Evolutionary conservation across 2,888 invertebrate genomes (phyloP).

Genomic region (Cremastinae sp.): DNA sequence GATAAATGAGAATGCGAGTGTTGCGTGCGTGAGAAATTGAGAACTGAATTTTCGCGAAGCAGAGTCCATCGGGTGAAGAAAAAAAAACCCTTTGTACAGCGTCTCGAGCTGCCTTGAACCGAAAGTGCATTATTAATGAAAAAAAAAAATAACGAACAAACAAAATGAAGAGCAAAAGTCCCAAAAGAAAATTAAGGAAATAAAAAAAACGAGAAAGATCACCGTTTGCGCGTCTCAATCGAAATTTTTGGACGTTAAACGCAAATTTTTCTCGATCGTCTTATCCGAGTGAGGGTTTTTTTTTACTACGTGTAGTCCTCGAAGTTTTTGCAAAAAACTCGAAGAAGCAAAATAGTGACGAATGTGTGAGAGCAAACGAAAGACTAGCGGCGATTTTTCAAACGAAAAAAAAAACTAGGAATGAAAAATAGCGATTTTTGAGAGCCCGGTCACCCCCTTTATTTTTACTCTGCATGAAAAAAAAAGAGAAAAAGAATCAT

Average conservation of each 20-base stretch:
- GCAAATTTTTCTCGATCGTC: conserved; percentile 63
- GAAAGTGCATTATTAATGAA: conserved; percentile 78
- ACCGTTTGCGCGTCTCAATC: conserved; percentile 67
- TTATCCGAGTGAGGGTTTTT: conserved; percentile 69
- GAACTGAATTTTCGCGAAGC: conserved; percentile 49
- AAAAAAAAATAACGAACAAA: conserved; percentile 46
- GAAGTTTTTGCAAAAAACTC: conserved; percentile 56
- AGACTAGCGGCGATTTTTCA: conserved; percentile 40
- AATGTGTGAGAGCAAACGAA: conserved; percentile 43
- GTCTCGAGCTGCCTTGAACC: conserved; percentile 79
- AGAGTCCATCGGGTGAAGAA: conserved; percentile 64
- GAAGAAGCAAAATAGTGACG: conserved; percentile 25
- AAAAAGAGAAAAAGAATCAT: background rate
- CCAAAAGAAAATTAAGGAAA: conserved; percentile 17
- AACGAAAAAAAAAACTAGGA: conserved; percentile 34
- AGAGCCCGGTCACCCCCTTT: conserved; percentile 53
- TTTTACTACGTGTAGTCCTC: conserved; percentile 71
- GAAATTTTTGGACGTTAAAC: conserved; percentile 39
- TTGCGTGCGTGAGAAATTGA: conserved; percentile 40
- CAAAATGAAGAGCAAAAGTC: conserved; percentile 33
- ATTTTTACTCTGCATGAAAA: conserved; percentile 44
- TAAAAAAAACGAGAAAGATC: conserved; percentile 40
- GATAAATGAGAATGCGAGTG: conserved; percentile 13
- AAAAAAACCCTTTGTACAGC: conserved; percentile 76
- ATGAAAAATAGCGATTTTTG: conserved; percentile 34